These are phyloP conservation scores for Diadegma fenestrale DNA, from an alignment of 2,888 invertebrate species.

Conservation along the genomic window DNA sequence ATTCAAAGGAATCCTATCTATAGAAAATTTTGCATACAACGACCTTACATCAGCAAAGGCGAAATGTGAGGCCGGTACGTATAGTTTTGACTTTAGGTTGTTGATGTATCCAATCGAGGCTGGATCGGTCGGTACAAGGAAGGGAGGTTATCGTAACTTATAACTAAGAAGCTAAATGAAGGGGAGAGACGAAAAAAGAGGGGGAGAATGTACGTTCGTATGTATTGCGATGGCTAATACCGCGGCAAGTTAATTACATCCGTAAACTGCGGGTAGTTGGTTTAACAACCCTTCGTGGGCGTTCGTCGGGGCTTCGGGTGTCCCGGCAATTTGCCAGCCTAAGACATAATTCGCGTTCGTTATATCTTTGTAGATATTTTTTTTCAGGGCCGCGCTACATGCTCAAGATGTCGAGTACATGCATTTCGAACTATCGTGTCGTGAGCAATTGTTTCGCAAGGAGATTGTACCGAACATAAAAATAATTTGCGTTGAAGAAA, in stretches of 20 bases:
- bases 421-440: background rate
- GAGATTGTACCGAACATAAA: background rate
- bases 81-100: background rate
- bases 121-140: background rate
- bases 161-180: background rate
- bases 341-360: constrained; percentile 77
- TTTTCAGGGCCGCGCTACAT: constrained; percentile 23
- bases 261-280: constrained; percentile 77
- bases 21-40: too few relatives aligned
- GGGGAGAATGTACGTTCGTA: constrained; percentile 3
- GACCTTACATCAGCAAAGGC: too few relatives aligned
- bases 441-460: background rate
- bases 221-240: constrained; percentile 74
- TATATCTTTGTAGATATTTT: constrained; percentile 68
- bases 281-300: constrained; percentile 76
- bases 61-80: too few relatives aligned
- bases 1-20: too few relatives aligned
- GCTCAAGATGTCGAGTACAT: background rate
- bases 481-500: background rate
- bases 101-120: constrained; percentile 12
- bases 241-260: constrained; percentile 80
- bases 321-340: constrained; percentile 69
- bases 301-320: constrained; percentile 9
- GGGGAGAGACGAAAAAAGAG: background rate
- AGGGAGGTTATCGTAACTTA: background rate